Evolutionary conservation across 2,888 invertebrate species (phyloP).

Genomic region (Sinodicranocentrus sp.): DNA sequence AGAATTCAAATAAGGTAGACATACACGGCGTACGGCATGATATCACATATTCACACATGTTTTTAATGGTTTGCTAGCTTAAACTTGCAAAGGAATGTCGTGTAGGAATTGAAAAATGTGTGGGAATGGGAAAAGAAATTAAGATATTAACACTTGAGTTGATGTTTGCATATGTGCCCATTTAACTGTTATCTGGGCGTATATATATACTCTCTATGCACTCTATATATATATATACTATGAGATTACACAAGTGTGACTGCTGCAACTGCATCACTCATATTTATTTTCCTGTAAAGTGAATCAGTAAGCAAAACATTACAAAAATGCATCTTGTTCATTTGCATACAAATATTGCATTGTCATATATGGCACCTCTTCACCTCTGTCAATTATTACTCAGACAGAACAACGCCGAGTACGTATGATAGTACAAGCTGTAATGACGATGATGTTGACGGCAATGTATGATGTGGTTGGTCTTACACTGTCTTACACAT

Average conservation of each 20-base stretch:
- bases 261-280: no score
- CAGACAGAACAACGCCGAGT: background rate
- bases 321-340: slow-evolving; percentile 2
- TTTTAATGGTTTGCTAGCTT: background rate
- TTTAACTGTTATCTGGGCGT: no score
- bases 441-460: slow-evolving; percentile 1
- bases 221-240: no score
- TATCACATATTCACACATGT: no score
- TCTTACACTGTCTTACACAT: background rate
- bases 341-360: slow-evolving; percentile 23
- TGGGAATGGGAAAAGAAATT: slow-evolving; percentile 15
- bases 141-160: slow-evolving; percentile 3
- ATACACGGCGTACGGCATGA: no score
- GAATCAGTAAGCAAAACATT: no score
- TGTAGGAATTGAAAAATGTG: background rate
- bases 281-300: no score
- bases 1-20: no score
- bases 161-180: no score
- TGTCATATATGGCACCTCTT: slow-evolving; percentile 5
- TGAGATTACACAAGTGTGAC: no score
- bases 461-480: background rate
- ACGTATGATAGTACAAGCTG: background rate
- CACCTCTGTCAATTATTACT: background rate
- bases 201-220: no score
- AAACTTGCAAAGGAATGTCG: background rate